Evolutionary conservation across 2,113 vertebrate species (phyloP).

Genomic region (Elgaria multicarinata): DNA sequence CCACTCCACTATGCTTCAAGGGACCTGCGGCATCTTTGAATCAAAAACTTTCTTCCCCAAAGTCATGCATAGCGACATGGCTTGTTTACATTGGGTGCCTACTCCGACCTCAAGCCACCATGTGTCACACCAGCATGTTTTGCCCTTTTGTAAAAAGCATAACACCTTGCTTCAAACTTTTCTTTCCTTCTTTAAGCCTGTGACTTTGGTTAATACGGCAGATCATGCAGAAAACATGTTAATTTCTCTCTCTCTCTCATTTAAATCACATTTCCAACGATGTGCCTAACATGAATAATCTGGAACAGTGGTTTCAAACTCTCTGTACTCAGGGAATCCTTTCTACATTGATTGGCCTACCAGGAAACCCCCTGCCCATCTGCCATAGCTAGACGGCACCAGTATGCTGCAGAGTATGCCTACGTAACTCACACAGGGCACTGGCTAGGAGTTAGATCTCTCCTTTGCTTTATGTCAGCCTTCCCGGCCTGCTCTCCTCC

Average conservation of each 20-base stretch:
- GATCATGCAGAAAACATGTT: background rate
- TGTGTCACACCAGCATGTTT: background rate
- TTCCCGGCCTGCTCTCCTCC: background rate
- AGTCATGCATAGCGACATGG: background rate
- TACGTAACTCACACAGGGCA: background rate
- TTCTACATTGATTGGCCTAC: background rate
- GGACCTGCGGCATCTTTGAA: slow-evolving; percentile 31
- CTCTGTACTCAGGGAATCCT: background rate
- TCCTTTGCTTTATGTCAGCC: background rate
- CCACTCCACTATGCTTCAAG: slow-evolving; percentile 41
- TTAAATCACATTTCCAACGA: background rate
- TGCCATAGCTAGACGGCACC: background rate
- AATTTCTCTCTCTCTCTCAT: background rate
- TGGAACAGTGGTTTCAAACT: background rate
- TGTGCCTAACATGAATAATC: background rate
- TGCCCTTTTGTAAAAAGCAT: background rate
- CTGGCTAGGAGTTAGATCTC: background rate
- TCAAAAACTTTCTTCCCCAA: background rate
- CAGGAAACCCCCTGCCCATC: background rate
- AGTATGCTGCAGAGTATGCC: background rate
- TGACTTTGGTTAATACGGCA: background rate
- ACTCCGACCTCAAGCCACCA: background rate
- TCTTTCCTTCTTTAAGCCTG: background rate
- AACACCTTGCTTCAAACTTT: background rate
- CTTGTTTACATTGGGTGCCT: slow-evolving; percentile 14